Conservation (phyloP, 2,888 invertebrate genomes). For the Phania funesta region DNA sequence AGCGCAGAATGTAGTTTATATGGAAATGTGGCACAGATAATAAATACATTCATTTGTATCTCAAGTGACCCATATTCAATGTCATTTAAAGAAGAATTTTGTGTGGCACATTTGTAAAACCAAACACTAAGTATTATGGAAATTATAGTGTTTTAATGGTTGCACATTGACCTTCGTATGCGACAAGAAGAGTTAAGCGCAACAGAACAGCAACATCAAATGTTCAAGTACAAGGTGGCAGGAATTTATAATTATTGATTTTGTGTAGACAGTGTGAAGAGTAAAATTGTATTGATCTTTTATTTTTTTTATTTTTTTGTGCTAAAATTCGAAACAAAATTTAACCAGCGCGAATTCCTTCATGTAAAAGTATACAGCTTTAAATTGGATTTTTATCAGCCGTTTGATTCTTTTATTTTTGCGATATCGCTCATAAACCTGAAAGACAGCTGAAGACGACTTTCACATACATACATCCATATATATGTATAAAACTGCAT, state of each 20-base stretch:
- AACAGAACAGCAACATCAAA: background rate
- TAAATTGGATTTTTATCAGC: too few species aligned
- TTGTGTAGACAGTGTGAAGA: background rate
- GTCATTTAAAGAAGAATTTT: background rate
- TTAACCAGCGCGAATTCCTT: too few species aligned
- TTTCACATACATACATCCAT: too few species aligned
- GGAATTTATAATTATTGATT: background rate
- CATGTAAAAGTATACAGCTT: too few species aligned
- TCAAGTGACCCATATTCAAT: slow-evolving; percentile 49
- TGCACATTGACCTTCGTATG: background rate
- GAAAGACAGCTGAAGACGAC: too few species aligned
- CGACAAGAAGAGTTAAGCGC: background rate
- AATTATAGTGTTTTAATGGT: slow-evolving; percentile 8
- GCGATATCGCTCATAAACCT: too few species aligned
- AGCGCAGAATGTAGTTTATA: background rate
- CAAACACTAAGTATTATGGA: slow-evolving; percentile 1
- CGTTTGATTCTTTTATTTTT: too few species aligned
- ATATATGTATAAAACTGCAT: too few species aligned
- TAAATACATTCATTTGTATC: slow-evolving; percentile 30
- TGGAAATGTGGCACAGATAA: slow-evolving; percentile 20
- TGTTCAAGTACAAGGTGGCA: slow-evolving; percentile 3
- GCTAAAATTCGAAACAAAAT: too few species aligned
- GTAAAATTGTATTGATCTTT: too few species aligned
- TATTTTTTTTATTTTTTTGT: too few species aligned
- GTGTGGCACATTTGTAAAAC: background rate